A percentile compares a stretch with the other conserved stretches of the same genome.
phyloP scores from a whole-genome alignment of 2,113 vertebrate species.

The Ciconia stormi region DNA sequence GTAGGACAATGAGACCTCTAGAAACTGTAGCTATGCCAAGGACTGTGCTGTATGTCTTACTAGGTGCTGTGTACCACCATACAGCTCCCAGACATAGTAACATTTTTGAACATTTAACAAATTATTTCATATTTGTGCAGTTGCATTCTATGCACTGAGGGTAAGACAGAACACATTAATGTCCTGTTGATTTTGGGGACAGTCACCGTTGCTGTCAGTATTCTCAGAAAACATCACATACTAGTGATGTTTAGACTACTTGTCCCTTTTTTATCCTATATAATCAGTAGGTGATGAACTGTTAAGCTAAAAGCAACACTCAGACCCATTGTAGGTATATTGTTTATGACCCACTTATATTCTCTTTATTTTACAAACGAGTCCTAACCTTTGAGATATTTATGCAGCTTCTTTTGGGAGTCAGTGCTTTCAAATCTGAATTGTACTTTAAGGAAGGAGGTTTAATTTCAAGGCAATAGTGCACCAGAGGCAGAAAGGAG shows the following conservation, averaged over 20 bases:
- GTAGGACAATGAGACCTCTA: background rate
- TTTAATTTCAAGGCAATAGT: background rate
- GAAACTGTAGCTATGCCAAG: background rate
- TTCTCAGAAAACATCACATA: background rate
- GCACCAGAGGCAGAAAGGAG: background rate
- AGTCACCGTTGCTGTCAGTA: background rate
- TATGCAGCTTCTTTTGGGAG: background rate
- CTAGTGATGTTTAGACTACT: background rate
- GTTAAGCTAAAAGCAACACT: background rate
- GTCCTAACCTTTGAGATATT: background rate
- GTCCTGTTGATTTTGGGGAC: background rate
- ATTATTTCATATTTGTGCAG: background rate
- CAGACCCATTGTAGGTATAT: background rate
- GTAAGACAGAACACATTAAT: background rate
- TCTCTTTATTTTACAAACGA: background rate
- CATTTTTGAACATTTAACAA: background rate
- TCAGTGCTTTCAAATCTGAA: background rate
- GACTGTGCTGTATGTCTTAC: background rate
- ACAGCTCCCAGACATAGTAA: background rate
- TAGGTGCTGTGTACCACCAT: background rate
- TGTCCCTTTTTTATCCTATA: background rate
- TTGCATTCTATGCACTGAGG: background rate
- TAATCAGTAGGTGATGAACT: background rate
- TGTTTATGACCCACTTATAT: background rate
- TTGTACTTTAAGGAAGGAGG: background rate